Evolutionary conservation across 2,797 vertebrate species (phyloP).

Genomic region (Echiichthys vipera): DNA sequence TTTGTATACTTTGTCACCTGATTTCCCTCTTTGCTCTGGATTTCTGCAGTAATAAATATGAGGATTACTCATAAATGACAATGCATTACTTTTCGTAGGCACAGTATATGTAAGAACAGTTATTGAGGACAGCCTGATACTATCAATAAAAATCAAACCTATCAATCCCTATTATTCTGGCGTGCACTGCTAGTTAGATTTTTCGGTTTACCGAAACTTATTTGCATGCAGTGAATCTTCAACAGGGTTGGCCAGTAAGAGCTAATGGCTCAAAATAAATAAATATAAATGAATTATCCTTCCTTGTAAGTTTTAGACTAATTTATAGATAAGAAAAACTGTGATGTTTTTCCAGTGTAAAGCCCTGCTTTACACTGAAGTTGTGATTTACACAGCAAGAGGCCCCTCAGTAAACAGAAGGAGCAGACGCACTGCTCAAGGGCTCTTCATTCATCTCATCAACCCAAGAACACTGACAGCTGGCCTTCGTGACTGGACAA

Average conservation of each 20-base stretch:
- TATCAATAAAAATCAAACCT: too few relatives aligned
- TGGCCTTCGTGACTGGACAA: constrained; percentile 81
- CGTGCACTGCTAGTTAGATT: too few relatives aligned
- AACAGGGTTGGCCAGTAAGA: neutral
- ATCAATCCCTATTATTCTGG: too few relatives aligned
- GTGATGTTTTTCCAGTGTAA: constrained; percentile 27
- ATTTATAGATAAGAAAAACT: constrained; percentile 31
- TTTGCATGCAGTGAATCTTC: too few relatives aligned
- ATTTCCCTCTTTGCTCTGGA: too few relatives aligned
- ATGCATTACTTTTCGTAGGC: too few relatives aligned
- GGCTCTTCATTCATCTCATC: constrained; percentile 72
- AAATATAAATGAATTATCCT: constrained; percentile 12
- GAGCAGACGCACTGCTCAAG: constrained; percentile 73
- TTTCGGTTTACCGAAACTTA: too few relatives aligned
- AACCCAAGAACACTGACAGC: constrained; percentile 79
- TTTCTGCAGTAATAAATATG: too few relatives aligned
- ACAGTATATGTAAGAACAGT: too few relatives aligned
- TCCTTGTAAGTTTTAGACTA: constrained; percentile 15
- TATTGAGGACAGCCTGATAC: too few relatives aligned
- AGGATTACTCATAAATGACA: too few relatives aligned
- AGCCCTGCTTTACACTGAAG: constrained; percentile 48
- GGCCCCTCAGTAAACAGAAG: constrained; percentile 70
- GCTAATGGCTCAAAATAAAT: constrained; percentile 1
- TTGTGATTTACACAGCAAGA: constrained; percentile 66
- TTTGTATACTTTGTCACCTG: too few relatives aligned